Base-by-base conservation (phyloP, 1,140 invertebrate genomes). In the Phymorhynchus buccinoides region DNA sequence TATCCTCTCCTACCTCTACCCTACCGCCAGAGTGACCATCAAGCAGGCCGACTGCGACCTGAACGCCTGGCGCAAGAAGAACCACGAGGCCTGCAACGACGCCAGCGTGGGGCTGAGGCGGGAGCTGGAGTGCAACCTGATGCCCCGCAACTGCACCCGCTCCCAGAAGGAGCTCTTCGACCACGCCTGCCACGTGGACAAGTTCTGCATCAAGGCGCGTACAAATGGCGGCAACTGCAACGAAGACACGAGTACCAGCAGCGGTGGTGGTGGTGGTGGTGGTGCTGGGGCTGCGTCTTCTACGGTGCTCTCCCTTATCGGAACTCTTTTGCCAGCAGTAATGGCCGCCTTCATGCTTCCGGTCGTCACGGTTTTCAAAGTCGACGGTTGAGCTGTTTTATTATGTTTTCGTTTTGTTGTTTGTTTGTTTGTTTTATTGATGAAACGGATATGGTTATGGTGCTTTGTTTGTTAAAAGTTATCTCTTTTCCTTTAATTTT, bases 21-120 rank as follows among this genome's bases (percentile, higher is more conserved):
- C n/a, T 66, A 41, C 27, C 7, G 30, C 0, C 86, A 88, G 87
- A 73, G 56, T 87, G 7, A 52, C 80, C 42, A 22, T 83, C 22
- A 62, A 82, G 18, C 82, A 87, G n/a, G 68, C 87, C 30, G 83
- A 77, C 3, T 88, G 88, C 62, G 86, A 88, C 56, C 52, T 88
- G 22, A 79, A 44, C 1, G 83, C 83, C 42, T 86, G 85, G 86
- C n/a, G 6, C 12, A 75, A 52, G 32, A 86, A 87, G 32, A 86
- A 83, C n/a, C 84, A 88, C 83, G 83, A 85, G 37, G 82, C 80
- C 32, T 88, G 86, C 52, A 83, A 39, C 1, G n/a, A 78, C 2
- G 42, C 66, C 12, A 85, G 86, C 41, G 84, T 88, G 35, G 88
- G 85, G 1, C 73, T 87, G 32, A 44, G 86, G 3, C 62, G 82